Evolutionary conservation across 35 echinoderm and acorn worm genomes (phyloP).

Genomic region (Ophiothrix spiculata): DNA sequence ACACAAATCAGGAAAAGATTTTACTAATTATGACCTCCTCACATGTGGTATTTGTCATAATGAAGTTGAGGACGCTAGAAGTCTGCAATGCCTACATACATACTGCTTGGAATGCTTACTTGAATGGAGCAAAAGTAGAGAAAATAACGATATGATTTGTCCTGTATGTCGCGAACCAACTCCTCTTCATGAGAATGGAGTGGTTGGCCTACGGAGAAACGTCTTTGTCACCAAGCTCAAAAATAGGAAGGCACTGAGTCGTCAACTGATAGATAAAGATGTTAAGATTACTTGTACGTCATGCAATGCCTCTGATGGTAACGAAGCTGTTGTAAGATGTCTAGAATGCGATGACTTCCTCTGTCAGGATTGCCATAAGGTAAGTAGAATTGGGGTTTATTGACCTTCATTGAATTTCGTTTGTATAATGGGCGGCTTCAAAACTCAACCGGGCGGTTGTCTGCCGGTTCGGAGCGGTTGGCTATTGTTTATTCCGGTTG

Average conservation of each 20-base stretch:
- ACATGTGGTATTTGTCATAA: not conserved
- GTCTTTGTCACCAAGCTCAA: not conserved
- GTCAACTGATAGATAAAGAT: not conserved
- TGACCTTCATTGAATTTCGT: no score
- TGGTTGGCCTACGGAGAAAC: not conserved
- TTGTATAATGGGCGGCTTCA: no score
- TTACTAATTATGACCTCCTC: not conserved
- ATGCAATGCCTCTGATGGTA: not conserved
- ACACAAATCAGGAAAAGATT: no score
- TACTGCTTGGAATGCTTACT: not conserved
- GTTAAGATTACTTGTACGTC: not conserved
- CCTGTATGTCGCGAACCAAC: not conserved
- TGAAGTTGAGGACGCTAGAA: not conserved
- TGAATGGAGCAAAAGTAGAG: not conserved
- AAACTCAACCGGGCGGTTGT: no score
- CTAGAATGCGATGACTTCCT: not conserved
- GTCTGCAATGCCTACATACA: not conserved
- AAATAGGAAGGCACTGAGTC: not conserved
- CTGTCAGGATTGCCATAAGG: not conserved
- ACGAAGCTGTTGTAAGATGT: not conserved
- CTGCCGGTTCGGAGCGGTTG: no score
- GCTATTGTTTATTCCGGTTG: no score
- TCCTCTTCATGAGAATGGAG: not conserved
- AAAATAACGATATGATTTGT: not conserved
- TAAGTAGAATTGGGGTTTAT: no score